Conservation (phyloP, 1,140 invertebrate species). For the Eupeodes corollae region DNA sequence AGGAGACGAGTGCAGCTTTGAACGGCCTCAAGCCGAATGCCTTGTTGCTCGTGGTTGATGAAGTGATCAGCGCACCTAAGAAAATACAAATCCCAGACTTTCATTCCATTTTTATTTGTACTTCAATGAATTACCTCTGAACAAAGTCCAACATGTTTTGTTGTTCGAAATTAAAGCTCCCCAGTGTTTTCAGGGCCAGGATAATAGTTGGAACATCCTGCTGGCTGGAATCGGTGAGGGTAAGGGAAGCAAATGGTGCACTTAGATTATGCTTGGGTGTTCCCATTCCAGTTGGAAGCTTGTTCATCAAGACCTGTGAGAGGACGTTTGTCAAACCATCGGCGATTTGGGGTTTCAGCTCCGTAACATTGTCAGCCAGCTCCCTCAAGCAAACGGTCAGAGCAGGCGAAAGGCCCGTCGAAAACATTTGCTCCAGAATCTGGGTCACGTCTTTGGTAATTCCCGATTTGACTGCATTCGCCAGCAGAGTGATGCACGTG, state of each 20-base stretch:
- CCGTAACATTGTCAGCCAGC: conserved; percentile 76
- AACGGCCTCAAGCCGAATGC: conserved; percentile 89
- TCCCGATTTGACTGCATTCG: conserved; percentile 66
- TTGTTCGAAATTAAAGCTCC: conserved; percentile 93
- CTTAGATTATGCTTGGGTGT: conserved; percentile 44
- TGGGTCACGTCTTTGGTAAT: conserved; percentile 71
- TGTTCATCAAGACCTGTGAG: conserved; percentile 80
- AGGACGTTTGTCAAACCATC: conserved; percentile 82
- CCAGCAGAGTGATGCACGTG: conserved; percentile 87
- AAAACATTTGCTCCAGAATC: conserved; percentile 83
- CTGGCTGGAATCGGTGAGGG: conserved; percentile 27
- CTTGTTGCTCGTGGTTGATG: conserved; percentile 80
- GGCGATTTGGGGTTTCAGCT: conserved; percentile 80
- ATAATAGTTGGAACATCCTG: conserved; percentile 73
- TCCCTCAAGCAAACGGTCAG: conserved; percentile 85
- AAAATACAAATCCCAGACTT: background rate
- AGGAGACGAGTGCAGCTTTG: conserved; percentile 84
- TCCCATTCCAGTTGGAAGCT: conserved; percentile 67
- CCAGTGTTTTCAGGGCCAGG: conserved; percentile 84
- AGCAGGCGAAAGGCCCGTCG: conserved; percentile 79
- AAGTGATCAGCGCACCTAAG: conserved; percentile 76
- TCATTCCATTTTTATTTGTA: background rate
- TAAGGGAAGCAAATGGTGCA: conserved; percentile 17
- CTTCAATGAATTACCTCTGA: conserved; percentile 40
- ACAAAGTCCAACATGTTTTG: conserved; percentile 89